Base-by-base conservation (phyloP, 1,140 invertebrate genomes). In the Neodiprion fabricii region DNA sequence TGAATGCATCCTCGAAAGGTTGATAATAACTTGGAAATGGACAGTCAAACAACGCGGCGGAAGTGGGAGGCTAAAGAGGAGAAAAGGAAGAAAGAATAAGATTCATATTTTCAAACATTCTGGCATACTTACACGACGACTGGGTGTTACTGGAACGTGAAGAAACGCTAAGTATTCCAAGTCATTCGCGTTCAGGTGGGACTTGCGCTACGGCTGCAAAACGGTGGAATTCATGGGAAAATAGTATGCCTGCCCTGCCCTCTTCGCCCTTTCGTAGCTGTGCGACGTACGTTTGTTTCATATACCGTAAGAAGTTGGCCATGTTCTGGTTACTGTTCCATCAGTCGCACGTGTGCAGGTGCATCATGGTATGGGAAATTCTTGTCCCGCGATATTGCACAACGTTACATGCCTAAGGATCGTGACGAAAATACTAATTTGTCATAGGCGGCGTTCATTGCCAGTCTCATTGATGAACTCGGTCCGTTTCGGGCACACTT, bases 231-330 rank as follows among this genome's bases (percentile, higher is more conserved):
- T 61, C 53, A 61, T 61, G 53, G n/a, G 53, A n/a, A 61, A 61
- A 61, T 4, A 61, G n/a, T 11, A 61, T n/a, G 53, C 53, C 53
- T n/a, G 53, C n/a, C n/a, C n/a, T 61, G 53, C 53, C 53, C 53
- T 61, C 53, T 61, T 61, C 53, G 53, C 53, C 53, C 53, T 61
- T 61, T n/a, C 53, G n/a, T 61, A 11, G n/a, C 53, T 61, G 11
- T 61, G n/a, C n/a, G 53, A 61, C 53, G 11, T 61, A 17, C 53
- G 53, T 61, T 12, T 61, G 11, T 14, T 17, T 14, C 0, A 61
- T 61, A 61, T 61, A 61, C 53, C 53, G 53, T 61, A 61, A 61
- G 11, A 61, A 7, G 9, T 61, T 61, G 53, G 53, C 4, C 53
- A 17, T 40, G 28, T 3, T 4, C 2, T 40, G 28, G 5, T 40